Percentiles rank a stretch among this genome's conserved stretches.
Conservation (phyloP, 2,113 vertebrate species). For the Barbus barbus region DNA sequence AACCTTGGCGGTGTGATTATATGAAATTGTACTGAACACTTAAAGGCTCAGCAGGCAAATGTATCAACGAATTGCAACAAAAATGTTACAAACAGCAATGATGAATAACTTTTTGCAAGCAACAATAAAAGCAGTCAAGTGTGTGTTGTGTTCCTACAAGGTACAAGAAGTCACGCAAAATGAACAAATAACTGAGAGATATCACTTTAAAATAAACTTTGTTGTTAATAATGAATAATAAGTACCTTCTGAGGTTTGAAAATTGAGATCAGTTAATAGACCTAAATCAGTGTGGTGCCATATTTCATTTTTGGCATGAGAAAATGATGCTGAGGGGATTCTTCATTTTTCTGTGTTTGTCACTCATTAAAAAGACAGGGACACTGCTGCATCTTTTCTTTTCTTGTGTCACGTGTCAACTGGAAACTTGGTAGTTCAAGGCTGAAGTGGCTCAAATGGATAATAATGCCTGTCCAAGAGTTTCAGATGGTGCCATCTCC, state of each 20-base stretch:
- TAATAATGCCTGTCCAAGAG: neutral
- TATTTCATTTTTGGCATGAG: too few relatives aligned
- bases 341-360: neutral
- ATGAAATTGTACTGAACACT: neutral
- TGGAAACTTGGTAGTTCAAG: neutral
- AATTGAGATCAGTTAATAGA: neutral
- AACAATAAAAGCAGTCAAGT: neutral
- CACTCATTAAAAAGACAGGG: neutral
- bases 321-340: too few relatives aligned
- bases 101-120: neutral
- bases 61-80: neutral
- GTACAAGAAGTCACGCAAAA: neutral
- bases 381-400: neutral
- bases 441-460: neutral
- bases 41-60: neutral
- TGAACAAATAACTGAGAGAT: neutral
- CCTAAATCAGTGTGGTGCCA: too few relatives aligned
- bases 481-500: conserved; percentile 3
- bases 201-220: neutral
- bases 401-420: neutral
- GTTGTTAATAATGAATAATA: neutral
- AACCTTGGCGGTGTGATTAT: neutral
- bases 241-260: neutral
- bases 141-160: neutral
- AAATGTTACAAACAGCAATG: neutral